These are phyloP conservation scores for Polypterus bichir DNA, from an alignment of 2,113 vertebrate species.

Conservation along the genomic window DNA sequence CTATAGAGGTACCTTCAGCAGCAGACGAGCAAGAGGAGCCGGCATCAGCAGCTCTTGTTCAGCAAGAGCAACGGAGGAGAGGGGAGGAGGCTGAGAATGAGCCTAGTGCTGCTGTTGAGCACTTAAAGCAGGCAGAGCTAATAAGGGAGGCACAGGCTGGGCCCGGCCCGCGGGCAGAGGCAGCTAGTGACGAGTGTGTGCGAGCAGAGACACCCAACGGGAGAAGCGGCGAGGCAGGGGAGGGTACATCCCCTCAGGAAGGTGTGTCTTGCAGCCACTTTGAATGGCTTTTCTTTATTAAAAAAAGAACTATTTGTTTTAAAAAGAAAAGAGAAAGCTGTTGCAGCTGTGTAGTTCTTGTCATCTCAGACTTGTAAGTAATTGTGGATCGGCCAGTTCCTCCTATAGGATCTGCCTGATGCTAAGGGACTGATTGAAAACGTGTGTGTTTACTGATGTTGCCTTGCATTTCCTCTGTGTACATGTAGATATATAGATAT, in stretches of 20 bases:
- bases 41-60: constrained; percentile 65
- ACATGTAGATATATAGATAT: too few species aligned
- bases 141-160: constrained; percentile 52
- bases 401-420: too few species aligned
- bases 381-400: too few species aligned
- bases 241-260: constrained; percentile 60
- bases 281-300: constrained; percentile 62
- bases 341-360: constrained; percentile 19
- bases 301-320: too few species aligned
- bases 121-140: constrained; percentile 53
- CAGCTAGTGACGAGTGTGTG: constrained; percentile 44
- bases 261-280: constrained; percentile 68
- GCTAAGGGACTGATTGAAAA: too few species aligned
- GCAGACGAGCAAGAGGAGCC: constrained; percentile 63
- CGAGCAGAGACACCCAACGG: constrained; percentile 51
- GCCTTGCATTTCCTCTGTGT: too few species aligned
- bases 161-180: constrained; percentile 46
- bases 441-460: too few species aligned
- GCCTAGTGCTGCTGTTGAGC: constrained; percentile 42
- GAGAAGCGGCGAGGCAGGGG: constrained; percentile 52
- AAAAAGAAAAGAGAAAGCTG: too few species aligned
- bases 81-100: constrained; percentile 62
- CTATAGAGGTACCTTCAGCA: constrained; percentile 63
- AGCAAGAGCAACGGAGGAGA: constrained; percentile 56
- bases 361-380: constrained; percentile 30